Percentiles rank a stretch among this genome's conserved stretches.
Evolutionary conservation across 2,888 invertebrate genomes (phyloP).

Genomic region (Dolomedes plantarius): DNA sequence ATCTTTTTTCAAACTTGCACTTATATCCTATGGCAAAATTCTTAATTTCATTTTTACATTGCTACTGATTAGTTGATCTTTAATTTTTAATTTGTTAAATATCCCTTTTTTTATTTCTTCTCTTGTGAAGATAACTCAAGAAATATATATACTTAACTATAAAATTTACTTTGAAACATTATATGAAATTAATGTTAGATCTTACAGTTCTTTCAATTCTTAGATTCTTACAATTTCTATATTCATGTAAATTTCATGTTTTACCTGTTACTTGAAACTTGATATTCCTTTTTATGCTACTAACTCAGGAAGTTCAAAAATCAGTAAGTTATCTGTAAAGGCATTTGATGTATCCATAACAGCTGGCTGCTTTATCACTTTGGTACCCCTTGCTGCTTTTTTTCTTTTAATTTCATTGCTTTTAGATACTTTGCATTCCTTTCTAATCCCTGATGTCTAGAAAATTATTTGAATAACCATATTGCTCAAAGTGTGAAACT

Average conservation of each 20-base stretch:
- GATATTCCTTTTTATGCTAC: conserved; percentile 40
- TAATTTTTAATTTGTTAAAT: too few relatives aligned
- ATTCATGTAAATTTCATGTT: not conserved
- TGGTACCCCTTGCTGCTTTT: conserved; percentile 6
- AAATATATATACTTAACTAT: too few relatives aligned
- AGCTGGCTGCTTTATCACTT: not conserved
- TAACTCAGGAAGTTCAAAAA: conserved; percentile 69
- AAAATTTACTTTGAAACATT: too few relatives aligned
- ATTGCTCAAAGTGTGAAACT: conserved; percentile 6
- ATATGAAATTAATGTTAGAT: not conserved
- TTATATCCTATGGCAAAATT: too few relatives aligned
- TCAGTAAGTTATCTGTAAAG: conserved; percentile 62
- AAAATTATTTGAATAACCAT: not conserved
- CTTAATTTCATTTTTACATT: too few relatives aligned
- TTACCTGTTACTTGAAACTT: conserved; percentile 19
- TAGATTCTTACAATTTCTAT: not conserved
- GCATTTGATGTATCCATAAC: not conserved
- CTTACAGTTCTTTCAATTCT: too few relatives aligned
- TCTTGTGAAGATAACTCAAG: too few relatives aligned
- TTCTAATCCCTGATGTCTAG: not conserved
- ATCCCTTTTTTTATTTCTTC: too few relatives aligned
- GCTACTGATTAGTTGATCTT: too few relatives aligned
- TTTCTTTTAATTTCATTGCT: not conserved
- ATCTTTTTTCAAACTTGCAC: too few relatives aligned
- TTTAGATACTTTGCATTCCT: not conserved